Evolutionary conservation across 2,888 invertebrate species (phyloP), one percentile per base, ranked within the genome.

Genomic region (Bombyx huttoni): DNA sequence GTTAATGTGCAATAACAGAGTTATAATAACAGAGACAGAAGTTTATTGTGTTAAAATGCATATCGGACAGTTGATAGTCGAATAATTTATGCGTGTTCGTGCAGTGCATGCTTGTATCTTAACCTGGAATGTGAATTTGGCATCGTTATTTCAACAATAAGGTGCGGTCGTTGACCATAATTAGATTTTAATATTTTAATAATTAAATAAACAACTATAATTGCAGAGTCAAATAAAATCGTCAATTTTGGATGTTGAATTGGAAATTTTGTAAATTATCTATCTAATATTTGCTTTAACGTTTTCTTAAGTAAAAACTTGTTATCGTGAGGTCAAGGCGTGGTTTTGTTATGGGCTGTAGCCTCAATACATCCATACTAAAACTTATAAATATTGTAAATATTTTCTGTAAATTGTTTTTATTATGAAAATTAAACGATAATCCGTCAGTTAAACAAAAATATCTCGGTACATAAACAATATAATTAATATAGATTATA

Each of bases 21-120:
- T 7, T 40, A 40, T 40, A 10, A 12, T 40, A 10, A 40, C 8
- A 10, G 3, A 10, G 5, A 40, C 7, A 40, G 7, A 40, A 54
- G 46, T 53, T 53, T 52, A 58, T 48, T 56, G 47, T 54, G 54
- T 55, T 40, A 7, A 40, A 40, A 40, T 40, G 40, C 40, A 40
- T 40, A 40, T 40, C 40, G 40, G 40, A 40, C 40, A 8, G 40
- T 40, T 40, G 40, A 12, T 40, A 40, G 40, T 40, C 40, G 40
- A 40, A 40, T 40, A 40, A 40, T 40, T 40, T 49, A 51, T 40
- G 13, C 13, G 48, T 46, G 46, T 52, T 49, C 48, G 34, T 13
- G 13, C 24, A 46, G 13, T 51, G 40, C 40, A 40, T 40, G 40
- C 40, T 40, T 40, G 40, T 40, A 12, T 5, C 7, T 40, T 3